Evolutionary conservation across 2,113 vertebrate genomes (phyloP).

Genomic region (Columbina picui): DNA sequence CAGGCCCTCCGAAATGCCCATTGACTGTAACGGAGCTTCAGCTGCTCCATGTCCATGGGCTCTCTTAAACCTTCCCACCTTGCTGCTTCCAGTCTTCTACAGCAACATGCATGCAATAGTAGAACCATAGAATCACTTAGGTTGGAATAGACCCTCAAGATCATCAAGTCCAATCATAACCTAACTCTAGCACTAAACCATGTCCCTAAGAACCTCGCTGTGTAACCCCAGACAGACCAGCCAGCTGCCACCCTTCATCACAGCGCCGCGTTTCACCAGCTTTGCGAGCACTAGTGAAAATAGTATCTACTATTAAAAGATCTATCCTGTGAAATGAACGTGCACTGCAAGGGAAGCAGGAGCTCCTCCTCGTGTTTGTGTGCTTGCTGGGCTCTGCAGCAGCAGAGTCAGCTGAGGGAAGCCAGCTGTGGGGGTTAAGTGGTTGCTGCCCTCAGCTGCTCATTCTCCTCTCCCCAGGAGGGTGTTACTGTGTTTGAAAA

Average conservation of each 20-base stretch:
- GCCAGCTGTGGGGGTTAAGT: not conserved
- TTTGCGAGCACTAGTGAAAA: not conserved
- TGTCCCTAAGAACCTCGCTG: not conserved
- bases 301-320: not conserved
- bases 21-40: fast-evolving
- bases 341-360: not conserved
- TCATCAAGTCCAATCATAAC: too few relatives aligned
- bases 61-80: not conserved
- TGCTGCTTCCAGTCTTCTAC: not conserved
- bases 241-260: not conserved
- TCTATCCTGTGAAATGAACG: fast-evolving
- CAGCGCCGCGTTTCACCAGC: not conserved
- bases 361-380: not conserved
- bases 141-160: too few relatives aligned
- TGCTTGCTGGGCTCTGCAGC: not conserved
- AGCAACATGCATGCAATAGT: not conserved
- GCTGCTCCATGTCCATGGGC: not conserved
- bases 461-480: not conserved
- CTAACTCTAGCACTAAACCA: too few relatives aligned
- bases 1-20: not conserved
- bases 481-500: not conserved
- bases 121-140: too few relatives aligned
- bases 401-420: not conserved
- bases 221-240: not conserved
- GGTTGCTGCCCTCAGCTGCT: not conserved